Conservation (phyloP, 2,888 invertebrate genomes). For the Mesochorus sp. region DNA sequence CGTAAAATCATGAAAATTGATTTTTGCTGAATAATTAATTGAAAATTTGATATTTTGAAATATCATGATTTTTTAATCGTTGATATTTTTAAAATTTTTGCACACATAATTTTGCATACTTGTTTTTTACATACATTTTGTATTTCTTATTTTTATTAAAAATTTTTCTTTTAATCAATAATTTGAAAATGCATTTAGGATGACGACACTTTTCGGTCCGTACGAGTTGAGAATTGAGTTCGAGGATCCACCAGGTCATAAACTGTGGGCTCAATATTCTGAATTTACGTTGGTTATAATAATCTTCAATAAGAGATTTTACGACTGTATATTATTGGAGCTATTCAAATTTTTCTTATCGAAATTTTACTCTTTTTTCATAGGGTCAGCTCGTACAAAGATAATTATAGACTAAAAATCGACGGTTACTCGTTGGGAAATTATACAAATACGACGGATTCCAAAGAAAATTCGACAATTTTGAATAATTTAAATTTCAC, state of each 20-base stretch:
- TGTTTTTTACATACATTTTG: no score
- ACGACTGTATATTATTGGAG: no score
- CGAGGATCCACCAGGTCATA: constrained; percentile 20
- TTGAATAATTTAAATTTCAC: constrained; percentile 83
- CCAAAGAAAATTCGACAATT: no score
- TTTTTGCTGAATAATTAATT: no score
- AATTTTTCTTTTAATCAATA: neutral
- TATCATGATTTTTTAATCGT: no score
- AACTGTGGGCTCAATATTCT: constrained; percentile 49
- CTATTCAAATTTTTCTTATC: no score
- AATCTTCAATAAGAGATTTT: neutral
- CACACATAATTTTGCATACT: no score
- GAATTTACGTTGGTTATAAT: constrained; percentile 69
- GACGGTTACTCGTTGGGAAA: constrained; percentile 83
- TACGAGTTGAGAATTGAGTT: constrained; percentile 48
- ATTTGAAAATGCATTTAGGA: no score
- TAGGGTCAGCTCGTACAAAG: constrained; percentile 79
- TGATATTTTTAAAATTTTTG: neutral
- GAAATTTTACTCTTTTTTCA: neutral
- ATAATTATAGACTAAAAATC: constrained; percentile 82
- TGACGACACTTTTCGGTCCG: constrained; percentile 34
- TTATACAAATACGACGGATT: constrained; percentile 82
- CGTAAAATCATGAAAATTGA: no score
- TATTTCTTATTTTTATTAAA: no score
- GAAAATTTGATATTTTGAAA: no score